Evolutionary conservation across 2,888 invertebrate species (phyloP).

Genomic region (Congeria kusceri): DNA sequence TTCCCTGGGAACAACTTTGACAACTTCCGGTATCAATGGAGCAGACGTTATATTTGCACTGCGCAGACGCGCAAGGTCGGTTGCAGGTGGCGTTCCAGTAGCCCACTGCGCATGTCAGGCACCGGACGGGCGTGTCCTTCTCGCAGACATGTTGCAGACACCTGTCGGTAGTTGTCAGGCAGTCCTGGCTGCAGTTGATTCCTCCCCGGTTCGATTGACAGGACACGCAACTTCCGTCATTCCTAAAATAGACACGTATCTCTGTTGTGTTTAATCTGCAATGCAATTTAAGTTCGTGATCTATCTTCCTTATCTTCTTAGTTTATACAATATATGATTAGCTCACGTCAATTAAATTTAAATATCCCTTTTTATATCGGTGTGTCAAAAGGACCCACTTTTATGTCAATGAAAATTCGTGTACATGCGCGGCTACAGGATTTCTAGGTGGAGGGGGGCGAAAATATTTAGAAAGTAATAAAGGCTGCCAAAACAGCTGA

Average conservation of each 20-base stretch:
- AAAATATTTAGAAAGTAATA: no score
- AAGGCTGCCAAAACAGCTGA: no score
- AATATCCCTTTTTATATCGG: no score
- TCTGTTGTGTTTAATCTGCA: no score
- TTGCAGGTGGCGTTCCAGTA: slow-evolving; percentile 12
- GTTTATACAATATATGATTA: no score
- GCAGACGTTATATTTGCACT: slow-evolving; percentile 11
- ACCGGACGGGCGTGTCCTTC: not conserved
- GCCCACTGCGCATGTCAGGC: slow-evolving; percentile 9
- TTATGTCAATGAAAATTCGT: no score
- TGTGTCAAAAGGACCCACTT: no score
- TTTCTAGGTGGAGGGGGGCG: no score
- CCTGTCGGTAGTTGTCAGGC: not conserved
- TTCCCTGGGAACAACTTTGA: slow-evolving; percentile 7
- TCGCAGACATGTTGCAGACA: not conserved
- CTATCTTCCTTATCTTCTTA: no score
- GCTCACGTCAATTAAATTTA: no score
- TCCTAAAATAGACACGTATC: not conserved
- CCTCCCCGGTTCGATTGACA: not conserved
- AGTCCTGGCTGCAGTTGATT: slow-evolving; percentile 1
- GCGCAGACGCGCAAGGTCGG: not conserved
- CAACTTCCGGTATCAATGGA: slow-evolving; percentile 31
- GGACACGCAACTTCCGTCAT: not conserved
- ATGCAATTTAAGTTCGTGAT: no score
- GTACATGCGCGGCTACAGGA: no score